phyloP scores from a whole-genome alignment of 2,888 invertebrate genomes.

The Mayetiola destructor region DNA sequence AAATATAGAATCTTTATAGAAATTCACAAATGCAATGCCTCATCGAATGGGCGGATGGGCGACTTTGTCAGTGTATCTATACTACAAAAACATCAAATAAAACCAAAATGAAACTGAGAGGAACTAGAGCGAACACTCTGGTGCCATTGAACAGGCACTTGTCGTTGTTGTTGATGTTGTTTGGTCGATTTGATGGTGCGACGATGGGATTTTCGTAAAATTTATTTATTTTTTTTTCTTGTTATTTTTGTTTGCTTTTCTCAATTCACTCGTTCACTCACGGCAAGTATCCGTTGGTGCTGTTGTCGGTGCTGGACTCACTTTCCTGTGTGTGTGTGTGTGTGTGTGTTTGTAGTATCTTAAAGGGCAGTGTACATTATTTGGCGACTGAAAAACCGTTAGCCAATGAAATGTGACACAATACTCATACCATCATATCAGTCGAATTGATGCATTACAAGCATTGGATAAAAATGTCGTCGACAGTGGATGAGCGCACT shows the following conservation, averaged over 20 bases:
- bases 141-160: not conserved
- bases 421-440: constrained; percentile 3
- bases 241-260: no score
- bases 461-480: not conserved
- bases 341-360: no score
- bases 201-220: constrained; percentile 9
- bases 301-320: not conserved
- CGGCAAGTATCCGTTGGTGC: not conserved
- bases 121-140: no score
- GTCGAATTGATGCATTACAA: not conserved
- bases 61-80: no score
- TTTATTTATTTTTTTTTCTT: no score
- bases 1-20: constrained; percentile 8
- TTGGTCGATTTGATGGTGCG: not conserved
- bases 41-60: no score
- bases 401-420: constrained; percentile 11
- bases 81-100: no score
- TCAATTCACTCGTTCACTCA: not conserved
- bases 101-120: no score
- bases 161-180: not conserved
- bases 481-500: not conserved
- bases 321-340: not conserved
- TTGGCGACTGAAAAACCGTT: not conserved
- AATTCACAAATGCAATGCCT: constrained; percentile 8
- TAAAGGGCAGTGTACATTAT: no score